Base-by-base conservation (phyloP, 2,113 vertebrate species). In the Siniperca knerii region DNA sequence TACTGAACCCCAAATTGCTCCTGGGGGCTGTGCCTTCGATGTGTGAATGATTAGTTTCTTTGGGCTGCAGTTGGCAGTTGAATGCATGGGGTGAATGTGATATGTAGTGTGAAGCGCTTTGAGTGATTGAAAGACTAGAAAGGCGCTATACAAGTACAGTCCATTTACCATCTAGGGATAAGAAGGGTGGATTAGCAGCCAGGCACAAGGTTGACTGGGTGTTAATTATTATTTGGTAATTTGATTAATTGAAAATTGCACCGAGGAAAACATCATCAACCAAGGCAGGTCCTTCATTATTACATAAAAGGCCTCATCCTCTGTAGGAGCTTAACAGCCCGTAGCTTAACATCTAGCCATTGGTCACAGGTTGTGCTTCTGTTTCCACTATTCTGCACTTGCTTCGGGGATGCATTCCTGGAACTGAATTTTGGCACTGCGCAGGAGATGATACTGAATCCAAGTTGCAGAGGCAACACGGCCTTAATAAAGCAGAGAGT, bases 141-240 rank as follows among this genome's bases (percentile, higher is more conserved):
- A 29, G 29, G 29, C 29, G 29, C 29, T 29, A 29, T 29, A 29
- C 29, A 29, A 29, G 29, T 29, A 29, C 29, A 29, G 29, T 29
- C 29, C 29, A 29, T 29, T 29, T 29, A 29, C 29, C 29, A 29
- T 74, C 62, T 4, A 10, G 61, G 25, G 12, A 55, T 25, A 25
- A 18, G 29, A 54, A 61, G 21, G 40, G 16, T 33, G 21, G 48
- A 77, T 70, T 71, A 79, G 35, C 42, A 71, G 54, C 33, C 18
- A 58, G 25, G 15, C 65, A n/a, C 23, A 46, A 40, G 60, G 78
- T 72, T 71, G 58, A 85, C 57, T 71, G 18, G 0, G 1, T 65
- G 80, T 64, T 82, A 85, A 81, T 55, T 83, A 73, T 67, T 73
- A 16, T 60, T 85, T 83, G 55, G 65, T 82, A 40, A 82, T 89